Base-by-base conservation (phyloP, 1,140 invertebrate genomes). In the Drosophila repletoides region DNA sequence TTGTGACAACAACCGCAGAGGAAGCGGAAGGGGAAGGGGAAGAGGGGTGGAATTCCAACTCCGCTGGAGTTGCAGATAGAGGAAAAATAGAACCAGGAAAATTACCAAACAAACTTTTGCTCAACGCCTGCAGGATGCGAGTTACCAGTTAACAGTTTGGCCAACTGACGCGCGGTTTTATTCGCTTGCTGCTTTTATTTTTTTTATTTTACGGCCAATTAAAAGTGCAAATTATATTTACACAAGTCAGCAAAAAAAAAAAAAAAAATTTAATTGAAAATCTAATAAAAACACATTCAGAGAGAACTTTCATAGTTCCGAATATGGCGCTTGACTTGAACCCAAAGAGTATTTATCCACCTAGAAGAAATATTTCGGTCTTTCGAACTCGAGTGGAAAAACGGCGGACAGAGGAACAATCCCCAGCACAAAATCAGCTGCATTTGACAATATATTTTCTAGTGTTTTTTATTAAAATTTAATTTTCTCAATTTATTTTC, bases 161-260 rank as follows among this genome's bases (percentile, higher is more conserved):
- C 41, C 66, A 69, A 53, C 58, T 64, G 59, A 6, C 55, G 38
- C 28, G 22, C 12, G 21, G 1, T 14, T 29, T 29, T 38, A 15
- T 6, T 1, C 17, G 22, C 10, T 21, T 7, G 6, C 14, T 17
- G 22, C 49, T 26, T 26, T 5, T 2, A 12, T 21, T 10, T 5
- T 12, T 33, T 36, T 3, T 1, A 52, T 70, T 72, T 56, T 65
- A 65, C 40, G 58, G 59, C 38, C 64, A 76, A 76, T 76, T 76
- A 76, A 75, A 76, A 76, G 65, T 76, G 70, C 52, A 76, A 72
- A 76, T 76, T 69, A 59, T 59, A 55, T 75, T 68, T 64, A 5
- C 22, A 40, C 52, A 63, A 33, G 51, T 61, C 6, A 17, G 12
- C 43, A 51, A 55, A 48, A 28, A 21, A 6, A 17, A 33, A 49